These are phyloP conservation scores for Baryphthengus martii DNA, from an alignment of 2,113 vertebrate genomes.

Conservation along the genomic window DNA sequence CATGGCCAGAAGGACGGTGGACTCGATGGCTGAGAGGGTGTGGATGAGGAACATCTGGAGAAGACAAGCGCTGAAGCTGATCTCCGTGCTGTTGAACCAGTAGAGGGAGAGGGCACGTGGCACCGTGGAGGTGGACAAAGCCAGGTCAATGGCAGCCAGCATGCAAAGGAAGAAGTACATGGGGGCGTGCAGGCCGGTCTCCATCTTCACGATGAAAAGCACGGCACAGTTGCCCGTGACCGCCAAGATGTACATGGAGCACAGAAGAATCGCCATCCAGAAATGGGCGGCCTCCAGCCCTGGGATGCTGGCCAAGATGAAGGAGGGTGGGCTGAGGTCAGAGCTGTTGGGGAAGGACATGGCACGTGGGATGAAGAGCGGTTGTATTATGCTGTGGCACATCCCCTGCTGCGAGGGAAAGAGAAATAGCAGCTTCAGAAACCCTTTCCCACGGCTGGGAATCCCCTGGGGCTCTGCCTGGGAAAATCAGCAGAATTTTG, in stretches of 20 bases:
- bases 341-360: slow-evolving; percentile 50
- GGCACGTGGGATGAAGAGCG: rapidly evolving
- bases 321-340: not conserved
- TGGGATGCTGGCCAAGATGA: slow-evolving; percentile 56
- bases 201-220: slow-evolving; percentile 34
- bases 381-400: not conserved
- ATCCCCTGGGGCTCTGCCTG: not conserved
- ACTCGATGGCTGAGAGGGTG: slow-evolving; percentile 60
- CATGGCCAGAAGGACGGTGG: slow-evolving; percentile 69
- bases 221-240: slow-evolving; percentile 43
- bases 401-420: not conserved
- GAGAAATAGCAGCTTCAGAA: not conserved
- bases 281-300: slow-evolving; percentile 30
- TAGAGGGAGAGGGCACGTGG: slow-evolving; percentile 65
- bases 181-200: slow-evolving; percentile 61
- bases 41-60: slow-evolving; percentile 73
- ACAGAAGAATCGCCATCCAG: slow-evolving; percentile 58
- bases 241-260: slow-evolving; percentile 20
- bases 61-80: slow-evolving; percentile 58
- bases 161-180: slow-evolving; percentile 72
- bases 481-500: not conserved
- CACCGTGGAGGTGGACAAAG: slow-evolving; percentile 47
- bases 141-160: slow-evolving; percentile 65
- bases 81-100: slow-evolving; percentile 55
- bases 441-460: not conserved